Conservation (phyloP, 2,888 invertebrate genomes). For the Tryphoninae sp. region DNA sequence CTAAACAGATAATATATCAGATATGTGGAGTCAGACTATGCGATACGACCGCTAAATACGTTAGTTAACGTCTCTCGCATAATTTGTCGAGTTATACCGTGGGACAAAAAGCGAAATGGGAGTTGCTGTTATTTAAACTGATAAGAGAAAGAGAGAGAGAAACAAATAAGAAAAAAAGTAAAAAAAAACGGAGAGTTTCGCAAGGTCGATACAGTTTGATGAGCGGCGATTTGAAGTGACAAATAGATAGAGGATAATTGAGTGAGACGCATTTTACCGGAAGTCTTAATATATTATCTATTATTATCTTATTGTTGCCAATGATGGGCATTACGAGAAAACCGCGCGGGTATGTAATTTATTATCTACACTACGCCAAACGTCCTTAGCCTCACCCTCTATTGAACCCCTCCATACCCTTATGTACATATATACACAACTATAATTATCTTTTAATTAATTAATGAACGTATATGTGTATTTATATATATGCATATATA, state of each 20-base stretch:
- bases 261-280: conserved; percentile 69
- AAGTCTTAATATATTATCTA: conserved; percentile 79
- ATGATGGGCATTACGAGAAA: conserved; percentile 80
- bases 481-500: conserved; percentile 48
- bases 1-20: conserved; percentile 76
- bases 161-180: conserved; percentile 42
- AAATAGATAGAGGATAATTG: conserved; percentile 61
- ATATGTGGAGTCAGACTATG: conserved; percentile 63
- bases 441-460: conserved; percentile 58
- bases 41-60: conserved; percentile 58
- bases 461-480: conserved; percentile 54
- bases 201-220: conserved; percentile 62
- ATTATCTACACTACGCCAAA: conserved; percentile 70
- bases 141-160: conserved; percentile 33
- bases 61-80: conserved; percentile 58
- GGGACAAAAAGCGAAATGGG: not conserved
- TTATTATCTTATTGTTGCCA: conserved; percentile 80
- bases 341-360: conserved; percentile 78
- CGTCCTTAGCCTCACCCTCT: conserved; percentile 46
- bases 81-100: conserved; percentile 27
- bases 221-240: conserved; percentile 52
- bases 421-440: conserved; percentile 66
- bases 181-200: conserved; percentile 54
- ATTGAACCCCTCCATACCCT: conserved; percentile 59
- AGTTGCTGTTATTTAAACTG: conserved; percentile 60